Conservation (phyloP, 2,113 vertebrate species). For the Leptocoma aspasia region DNA sequence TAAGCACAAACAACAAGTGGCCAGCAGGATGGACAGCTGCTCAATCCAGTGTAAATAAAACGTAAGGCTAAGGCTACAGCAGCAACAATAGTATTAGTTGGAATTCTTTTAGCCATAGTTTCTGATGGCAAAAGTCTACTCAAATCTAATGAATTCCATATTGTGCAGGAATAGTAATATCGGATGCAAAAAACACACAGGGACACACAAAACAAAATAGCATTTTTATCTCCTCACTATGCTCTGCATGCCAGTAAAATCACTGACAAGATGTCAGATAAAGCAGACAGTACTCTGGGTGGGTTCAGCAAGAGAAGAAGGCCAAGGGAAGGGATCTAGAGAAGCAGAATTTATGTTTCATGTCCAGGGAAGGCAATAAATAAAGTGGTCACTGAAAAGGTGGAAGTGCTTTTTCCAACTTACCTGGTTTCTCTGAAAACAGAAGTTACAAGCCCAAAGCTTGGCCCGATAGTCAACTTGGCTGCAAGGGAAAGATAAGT, state of each 20-base stretch:
- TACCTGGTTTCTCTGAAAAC: conserved; percentile 97
- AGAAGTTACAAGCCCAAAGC: conserved; percentile 99
- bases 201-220: background rate
- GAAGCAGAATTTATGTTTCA: background rate
- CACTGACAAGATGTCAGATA: background rate
- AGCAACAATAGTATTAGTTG: background rate
- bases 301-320: background rate
- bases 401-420: conserved; percentile 11
- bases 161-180: background rate
- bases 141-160: background rate
- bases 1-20: background rate
- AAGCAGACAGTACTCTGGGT: background rate
- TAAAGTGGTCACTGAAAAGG: background rate
- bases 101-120: background rate
- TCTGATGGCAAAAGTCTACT: background rate
- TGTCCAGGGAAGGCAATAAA: background rate
- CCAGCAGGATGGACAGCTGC: background rate
- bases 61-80: background rate
- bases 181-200: background rate
- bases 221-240: background rate
- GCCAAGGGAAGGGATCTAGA: background rate
- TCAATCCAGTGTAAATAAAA: background rate
- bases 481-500: conserved; percentile 68
- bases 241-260: background rate
- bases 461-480: conserved; percentile 97